Percentiles rank a stretch among this genome's conserved stretches.
phyloP scores from a whole-genome alignment of 2,113 vertebrate species.

The Thunnus maccoyii region DNA sequence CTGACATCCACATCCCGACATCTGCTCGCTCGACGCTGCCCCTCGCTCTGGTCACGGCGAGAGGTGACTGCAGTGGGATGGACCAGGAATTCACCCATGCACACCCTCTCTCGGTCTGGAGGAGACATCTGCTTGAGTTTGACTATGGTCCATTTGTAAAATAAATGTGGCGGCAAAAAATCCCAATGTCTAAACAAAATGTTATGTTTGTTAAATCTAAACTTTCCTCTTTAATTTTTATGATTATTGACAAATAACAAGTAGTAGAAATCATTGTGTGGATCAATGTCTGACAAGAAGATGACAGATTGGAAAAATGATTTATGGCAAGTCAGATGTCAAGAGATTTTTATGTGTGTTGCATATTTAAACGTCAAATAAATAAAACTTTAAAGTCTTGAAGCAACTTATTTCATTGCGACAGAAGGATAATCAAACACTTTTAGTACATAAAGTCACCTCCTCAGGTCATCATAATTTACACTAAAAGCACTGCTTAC shows the following conservation, averaged over 20 bases:
- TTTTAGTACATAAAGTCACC: too few species aligned
- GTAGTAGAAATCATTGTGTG: too few species aligned
- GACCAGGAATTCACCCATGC: constrained; percentile 44
- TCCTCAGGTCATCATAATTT: too few species aligned
- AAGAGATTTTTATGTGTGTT: too few species aligned
- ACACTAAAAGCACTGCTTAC: too few species aligned
- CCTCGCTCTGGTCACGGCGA: constrained; percentile 27
- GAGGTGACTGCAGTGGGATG: constrained; percentile 50
- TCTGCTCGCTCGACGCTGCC: constrained; percentile 41
- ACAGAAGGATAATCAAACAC: too few species aligned
- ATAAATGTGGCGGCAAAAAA: constrained; percentile 8
- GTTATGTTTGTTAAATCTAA: not conserved
- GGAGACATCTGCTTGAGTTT: constrained; percentile 49
- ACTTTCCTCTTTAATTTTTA: not conserved
- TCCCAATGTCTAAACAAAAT: not conserved
- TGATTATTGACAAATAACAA: not conserved
- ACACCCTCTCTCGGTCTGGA: constrained; percentile 75
- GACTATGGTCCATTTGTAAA: constrained; percentile 12
- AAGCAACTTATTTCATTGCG: too few species aligned
- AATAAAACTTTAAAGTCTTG: too few species aligned
- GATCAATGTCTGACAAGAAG: too few species aligned
- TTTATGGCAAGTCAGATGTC: too few species aligned
- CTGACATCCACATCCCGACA: constrained; percentile 47
- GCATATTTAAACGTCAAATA: too few species aligned
- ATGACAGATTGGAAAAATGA: too few species aligned